Percentiles rank a stretch among this genome's conserved stretches.
Evolutionary conservation across 2,113 vertebrate species (phyloP).

Genomic region (Sinocyclocheilus anophthalmus): DNA sequence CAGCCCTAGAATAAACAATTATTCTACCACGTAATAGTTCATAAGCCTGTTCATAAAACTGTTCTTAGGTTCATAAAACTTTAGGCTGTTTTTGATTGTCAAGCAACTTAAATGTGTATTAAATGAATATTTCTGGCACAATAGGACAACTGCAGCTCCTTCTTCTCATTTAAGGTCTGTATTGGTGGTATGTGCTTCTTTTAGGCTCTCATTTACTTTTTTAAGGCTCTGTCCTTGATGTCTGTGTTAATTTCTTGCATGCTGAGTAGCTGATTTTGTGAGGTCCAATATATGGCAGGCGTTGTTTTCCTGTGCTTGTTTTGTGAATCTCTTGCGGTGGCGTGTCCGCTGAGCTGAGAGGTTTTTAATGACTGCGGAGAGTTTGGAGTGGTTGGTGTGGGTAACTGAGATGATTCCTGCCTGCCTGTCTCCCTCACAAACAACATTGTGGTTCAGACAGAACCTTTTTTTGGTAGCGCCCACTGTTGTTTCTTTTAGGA

Average conservation of each 20-base stretch:
- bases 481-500: slow-evolving; percentile 18
- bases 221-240: slow-evolving; percentile 5
- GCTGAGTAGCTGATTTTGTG: slow-evolving; percentile 28
- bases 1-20: not conserved
- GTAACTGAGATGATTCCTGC: slow-evolving; percentile 59
- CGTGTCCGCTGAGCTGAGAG: slow-evolving; percentile 43
- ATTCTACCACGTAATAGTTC: not conserved
- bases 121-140: not conserved
- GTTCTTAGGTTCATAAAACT: not conserved
- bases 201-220: not conserved
- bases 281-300: not conserved
- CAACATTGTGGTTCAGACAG: slow-evolving; percentile 13
- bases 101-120: not conserved
- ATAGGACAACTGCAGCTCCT: not conserved
- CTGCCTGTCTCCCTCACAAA: slow-evolving; percentile 42
- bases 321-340: slow-evolving; percentile 52
- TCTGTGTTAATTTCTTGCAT: slow-evolving; percentile 8
- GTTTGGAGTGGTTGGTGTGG: slow-evolving; percentile 62
- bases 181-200: not conserved
- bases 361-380: slow-evolving; percentile 60
- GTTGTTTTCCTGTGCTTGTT: slow-evolving; percentile 50
- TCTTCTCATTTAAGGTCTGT: slow-evolving; percentile 7
- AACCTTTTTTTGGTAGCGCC: not conserved
- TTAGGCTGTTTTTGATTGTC: not conserved
- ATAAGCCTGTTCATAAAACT: not conserved